Conservation (phyloP, 2,113 vertebrate species). For the Monopterus albus region DNA sequence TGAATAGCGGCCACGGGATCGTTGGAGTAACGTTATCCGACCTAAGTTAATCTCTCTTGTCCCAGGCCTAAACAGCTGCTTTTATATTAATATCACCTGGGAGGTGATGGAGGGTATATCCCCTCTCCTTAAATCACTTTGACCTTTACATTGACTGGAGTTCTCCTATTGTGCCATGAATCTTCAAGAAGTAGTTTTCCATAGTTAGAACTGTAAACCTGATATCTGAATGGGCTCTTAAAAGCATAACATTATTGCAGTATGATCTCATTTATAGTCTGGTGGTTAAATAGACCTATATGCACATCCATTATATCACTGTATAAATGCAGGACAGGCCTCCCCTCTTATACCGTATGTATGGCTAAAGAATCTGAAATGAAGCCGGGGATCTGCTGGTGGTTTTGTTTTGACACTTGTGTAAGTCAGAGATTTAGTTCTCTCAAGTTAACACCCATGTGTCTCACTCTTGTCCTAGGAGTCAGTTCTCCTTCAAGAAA, state of each 20-base stretch:
- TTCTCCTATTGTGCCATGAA: not conserved
- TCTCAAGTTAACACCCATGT: not conserved
- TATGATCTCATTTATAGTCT: not conserved
- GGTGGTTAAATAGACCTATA: not conserved
- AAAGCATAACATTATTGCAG: not conserved
- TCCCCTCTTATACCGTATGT: not conserved
- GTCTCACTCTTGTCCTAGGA: not conserved
- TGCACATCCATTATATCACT: not conserved
- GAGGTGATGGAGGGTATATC: slow-evolving; percentile 7
- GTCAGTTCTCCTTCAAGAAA: slow-evolving; percentile 17
- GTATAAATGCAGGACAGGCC: accelerated
- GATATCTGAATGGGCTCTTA: not conserved
- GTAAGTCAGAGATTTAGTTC: not conserved
- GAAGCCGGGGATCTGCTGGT: not conserved
- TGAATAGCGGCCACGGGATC: slow-evolving; percentile 24
- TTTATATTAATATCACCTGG: slow-evolving; percentile 59
- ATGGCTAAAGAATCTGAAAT: not conserved
- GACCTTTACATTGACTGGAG: slow-evolving; percentile 42
- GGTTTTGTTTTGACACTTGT: slow-evolving; percentile 2
- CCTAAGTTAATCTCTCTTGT: slow-evolving; percentile 56
- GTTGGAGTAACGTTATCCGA: slow-evolving; percentile 33
- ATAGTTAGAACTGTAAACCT: not conserved
- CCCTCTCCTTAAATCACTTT: not conserved
- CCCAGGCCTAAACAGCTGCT: slow-evolving; percentile 57
- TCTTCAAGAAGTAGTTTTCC: not conserved